These are phyloP conservation scores for Crotalus horridus DNA, from an alignment of 2,113 vertebrate species.

Conservation along the genomic window DNA sequence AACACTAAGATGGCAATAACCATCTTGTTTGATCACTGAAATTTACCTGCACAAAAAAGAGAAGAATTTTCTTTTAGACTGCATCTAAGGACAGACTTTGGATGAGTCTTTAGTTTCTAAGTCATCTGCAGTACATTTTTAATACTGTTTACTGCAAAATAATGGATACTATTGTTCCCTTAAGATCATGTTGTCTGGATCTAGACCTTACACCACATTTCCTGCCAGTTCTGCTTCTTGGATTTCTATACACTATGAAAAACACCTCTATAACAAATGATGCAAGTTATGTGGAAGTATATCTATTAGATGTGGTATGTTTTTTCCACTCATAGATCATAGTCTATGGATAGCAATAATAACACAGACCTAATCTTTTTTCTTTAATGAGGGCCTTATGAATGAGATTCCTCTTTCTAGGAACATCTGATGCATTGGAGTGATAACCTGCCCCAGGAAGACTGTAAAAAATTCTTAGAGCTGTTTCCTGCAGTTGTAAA, in stretches of 20 bases:
- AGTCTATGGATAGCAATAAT: neutral
- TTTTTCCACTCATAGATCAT: neutral
- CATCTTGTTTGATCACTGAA: neutral
- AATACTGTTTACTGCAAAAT: too few relatives aligned
- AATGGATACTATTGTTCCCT: neutral
- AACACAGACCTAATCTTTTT: neutral
- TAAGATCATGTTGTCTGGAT: neutral
- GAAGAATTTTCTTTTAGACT: neutral
- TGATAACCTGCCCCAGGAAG: neutral
- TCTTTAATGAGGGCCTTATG: neutral
- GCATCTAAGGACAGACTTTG: too few relatives aligned
- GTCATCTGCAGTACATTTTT: too few relatives aligned
- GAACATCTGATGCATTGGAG: neutral
- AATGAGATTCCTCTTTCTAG: neutral
- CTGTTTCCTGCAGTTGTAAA: neutral
- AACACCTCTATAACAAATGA: neutral
- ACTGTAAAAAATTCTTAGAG: neutral
- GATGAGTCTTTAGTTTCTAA: too few relatives aligned
- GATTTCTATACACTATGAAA: neutral
- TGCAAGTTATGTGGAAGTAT: neutral
- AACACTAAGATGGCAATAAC: neutral
- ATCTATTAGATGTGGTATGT: neutral
- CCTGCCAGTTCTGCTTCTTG: neutral
- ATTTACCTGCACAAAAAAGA: neutral
- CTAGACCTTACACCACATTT: neutral